Evolutionary conservation across 2,888 invertebrate genomes (phyloP).

Genomic region (Elegia similella): DNA sequence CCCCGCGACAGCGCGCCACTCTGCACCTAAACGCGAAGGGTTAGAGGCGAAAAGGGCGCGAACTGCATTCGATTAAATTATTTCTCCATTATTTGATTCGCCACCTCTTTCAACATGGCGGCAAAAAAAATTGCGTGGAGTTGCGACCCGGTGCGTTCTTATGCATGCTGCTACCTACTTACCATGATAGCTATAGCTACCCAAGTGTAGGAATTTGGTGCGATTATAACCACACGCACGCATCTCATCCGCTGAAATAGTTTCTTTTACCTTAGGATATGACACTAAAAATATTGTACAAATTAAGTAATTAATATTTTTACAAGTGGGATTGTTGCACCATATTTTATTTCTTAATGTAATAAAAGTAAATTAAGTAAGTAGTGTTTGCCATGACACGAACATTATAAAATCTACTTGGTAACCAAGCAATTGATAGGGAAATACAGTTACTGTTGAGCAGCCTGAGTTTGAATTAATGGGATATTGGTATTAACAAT

Average conservation of each 20-base stretch:
- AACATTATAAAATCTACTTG: too few relatives aligned
- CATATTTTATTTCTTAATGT: too few relatives aligned
- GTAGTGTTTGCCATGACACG: too few relatives aligned
- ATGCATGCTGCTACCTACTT: neutral
- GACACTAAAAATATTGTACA: too few relatives aligned
- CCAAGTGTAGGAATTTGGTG: neutral
- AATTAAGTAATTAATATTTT: too few relatives aligned
- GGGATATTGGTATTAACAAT: too few relatives aligned
- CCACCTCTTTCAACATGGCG: constrained; percentile 80
- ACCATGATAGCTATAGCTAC: neutral
- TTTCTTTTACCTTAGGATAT: neutral
- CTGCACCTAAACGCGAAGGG: constrained; percentile 48
- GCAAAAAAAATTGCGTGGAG: constrained; percentile 48
- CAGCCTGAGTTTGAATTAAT: too few relatives aligned
- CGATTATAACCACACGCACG: neutral
- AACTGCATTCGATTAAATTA: constrained; percentile 66
- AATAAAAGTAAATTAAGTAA: too few relatives aligned
- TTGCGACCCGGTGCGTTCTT: constrained; percentile 19
- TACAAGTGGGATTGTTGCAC: too few relatives aligned
- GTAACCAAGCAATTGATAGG: too few relatives aligned
- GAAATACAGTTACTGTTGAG: too few relatives aligned
- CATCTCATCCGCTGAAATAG: neutral
- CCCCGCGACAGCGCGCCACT: constrained; percentile 42
- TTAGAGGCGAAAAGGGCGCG: constrained; percentile 44
- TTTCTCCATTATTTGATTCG: constrained; percentile 78